phyloP scores from a whole-genome alignment of 2,113 vertebrate genomes.

The Cavia aperea region DNA sequence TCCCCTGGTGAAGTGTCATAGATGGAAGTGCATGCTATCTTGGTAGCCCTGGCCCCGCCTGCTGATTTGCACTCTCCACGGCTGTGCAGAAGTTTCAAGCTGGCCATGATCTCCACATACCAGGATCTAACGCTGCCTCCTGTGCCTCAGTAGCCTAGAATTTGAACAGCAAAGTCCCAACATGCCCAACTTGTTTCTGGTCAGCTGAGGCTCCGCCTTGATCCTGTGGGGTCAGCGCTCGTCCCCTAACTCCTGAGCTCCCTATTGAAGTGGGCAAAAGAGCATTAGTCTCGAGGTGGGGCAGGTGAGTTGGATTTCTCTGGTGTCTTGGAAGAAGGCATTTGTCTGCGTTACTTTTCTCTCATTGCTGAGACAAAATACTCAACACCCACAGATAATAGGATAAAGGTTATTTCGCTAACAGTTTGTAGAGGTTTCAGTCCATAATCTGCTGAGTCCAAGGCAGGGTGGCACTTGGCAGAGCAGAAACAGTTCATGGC shows the following conservation, averaged over 20 bases:
- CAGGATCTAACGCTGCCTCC: too few species aligned
- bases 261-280: background rate
- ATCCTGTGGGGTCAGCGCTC: background rate
- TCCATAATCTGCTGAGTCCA: too few species aligned
- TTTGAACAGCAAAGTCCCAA: background rate
- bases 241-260: background rate
- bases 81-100: background rate
- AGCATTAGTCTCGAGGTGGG: background rate
- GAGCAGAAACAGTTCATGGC: too few species aligned
- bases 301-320: background rate
- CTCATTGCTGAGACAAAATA: too few species aligned
- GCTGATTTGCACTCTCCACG: rapidly evolving
- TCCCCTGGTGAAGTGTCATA: background rate
- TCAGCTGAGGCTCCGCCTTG: background rate
- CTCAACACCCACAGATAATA: too few species aligned
- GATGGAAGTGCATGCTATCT: background rate
- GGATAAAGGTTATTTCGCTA: too few species aligned
- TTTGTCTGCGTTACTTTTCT: too few species aligned
- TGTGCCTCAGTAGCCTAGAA: background rate
- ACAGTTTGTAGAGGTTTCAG: too few species aligned
- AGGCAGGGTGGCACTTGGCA: too few species aligned
- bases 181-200: background rate
- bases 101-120: rapidly evolving
- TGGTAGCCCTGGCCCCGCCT: background rate
- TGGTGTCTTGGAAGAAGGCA: background rate